Evolutionary conservation across 2,797 vertebrate species (phyloP), one percentile per base, ranked within the genome.

Genomic region (Cuniculus paca): DNA sequence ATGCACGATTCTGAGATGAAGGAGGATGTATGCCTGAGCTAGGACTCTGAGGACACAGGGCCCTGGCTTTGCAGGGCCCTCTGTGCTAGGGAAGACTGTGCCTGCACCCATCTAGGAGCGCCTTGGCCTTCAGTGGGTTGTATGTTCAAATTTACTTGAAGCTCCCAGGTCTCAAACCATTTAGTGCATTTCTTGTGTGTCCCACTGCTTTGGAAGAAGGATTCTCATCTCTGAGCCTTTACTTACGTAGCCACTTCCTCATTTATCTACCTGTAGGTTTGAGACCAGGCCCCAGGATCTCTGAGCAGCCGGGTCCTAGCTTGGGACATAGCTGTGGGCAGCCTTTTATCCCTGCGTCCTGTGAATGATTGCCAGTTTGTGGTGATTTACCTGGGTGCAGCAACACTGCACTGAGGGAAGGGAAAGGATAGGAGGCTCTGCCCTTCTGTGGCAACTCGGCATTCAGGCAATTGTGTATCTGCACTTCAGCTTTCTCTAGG

Each of bases 131-230:
- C 61, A 9, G 85, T 90, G 79, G 93, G 74, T 36, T 52, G 68
- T 56, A 22, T 4, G 39, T 79, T 81, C 60, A 56, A 61, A 86
- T 84, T 61, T 93, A 96, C 98, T 97, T 97, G 97, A 97, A 95
- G 97, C 90, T 97, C 70, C 97, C 91, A 97, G 96, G 96, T 97
- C 97, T 96, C 97, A 97, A 97, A 97, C 95, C 97, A 91, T 60
- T 90, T 88, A 95, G 97, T 97, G 97, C 97, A 96, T 98, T 97
- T 97, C 93, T 93, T 85, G 80, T 54, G 78, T 79, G n/a, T 83
- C 91, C 96, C 83, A 92, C 94, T 95, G 97, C 95, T 93, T 42
- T 22, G 91, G 92, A 80, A 84, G 93, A 88, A 26, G 90, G 88
- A 82, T 7, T 90, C 77, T 89, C 93, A 22, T 95, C 94, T 79